A percentile compares a stretch with the other conserved stretches of the same genome.
These are phyloP conservation scores for Orthonyx spaldingii DNA, from an alignment of 2,113 vertebrate species.

Conservation along the genomic window DNA sequence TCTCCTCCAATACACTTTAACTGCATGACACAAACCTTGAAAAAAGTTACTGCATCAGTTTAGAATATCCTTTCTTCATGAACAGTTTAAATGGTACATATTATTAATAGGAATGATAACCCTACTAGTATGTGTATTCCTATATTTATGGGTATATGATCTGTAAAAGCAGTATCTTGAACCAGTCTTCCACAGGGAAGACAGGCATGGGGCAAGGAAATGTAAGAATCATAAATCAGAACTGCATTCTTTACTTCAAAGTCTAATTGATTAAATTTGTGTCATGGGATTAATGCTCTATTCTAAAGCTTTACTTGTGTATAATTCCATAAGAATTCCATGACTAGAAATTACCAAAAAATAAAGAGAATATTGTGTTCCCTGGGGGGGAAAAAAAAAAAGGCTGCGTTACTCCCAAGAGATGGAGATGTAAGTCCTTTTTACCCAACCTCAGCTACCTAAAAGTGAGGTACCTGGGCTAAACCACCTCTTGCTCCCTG, in stretches of 20 bases:
- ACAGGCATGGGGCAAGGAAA: not conserved
- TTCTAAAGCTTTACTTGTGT: not conserved
- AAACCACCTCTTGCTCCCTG: not conserved
- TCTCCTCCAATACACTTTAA: not conserved
- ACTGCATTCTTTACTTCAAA: not conserved
- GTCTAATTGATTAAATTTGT: not conserved
- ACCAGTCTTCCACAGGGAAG: not conserved
- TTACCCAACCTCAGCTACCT: not conserved
- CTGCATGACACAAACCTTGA: not conserved
- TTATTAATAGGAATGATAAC: not conserved
- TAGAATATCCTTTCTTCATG: not conserved
- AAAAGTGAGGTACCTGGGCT: not conserved
- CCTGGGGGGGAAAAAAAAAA: not conserved
- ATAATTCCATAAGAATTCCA: not conserved
- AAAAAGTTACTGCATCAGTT: not conserved
- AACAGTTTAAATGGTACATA: not conserved
- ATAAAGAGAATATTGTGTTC: not conserved
- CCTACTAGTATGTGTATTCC: not conserved
- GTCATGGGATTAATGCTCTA: not conserved
- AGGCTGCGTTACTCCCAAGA: not conserved
- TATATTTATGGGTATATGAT: not conserved
- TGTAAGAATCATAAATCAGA: not conserved
- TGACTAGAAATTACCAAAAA: not conserved
- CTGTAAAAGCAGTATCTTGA: not conserved
- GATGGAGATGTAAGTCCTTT: not conserved